Evolutionary conservation across 1,140 invertebrate genomes (phyloP).

Genomic region (Neocloeon triangulifer): DNA sequence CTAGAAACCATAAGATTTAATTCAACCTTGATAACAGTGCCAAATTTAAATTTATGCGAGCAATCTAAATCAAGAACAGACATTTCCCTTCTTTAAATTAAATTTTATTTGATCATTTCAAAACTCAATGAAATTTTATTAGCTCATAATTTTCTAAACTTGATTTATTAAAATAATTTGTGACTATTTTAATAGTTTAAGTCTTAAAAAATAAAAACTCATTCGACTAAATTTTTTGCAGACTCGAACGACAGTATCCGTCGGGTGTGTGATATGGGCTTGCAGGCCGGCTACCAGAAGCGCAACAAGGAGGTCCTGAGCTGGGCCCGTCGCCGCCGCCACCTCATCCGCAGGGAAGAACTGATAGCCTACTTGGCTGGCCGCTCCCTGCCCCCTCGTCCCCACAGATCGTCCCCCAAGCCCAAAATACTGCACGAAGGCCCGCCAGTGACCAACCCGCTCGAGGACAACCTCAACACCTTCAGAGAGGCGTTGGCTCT

Average conservation of each 20-base stretch:
- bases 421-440: constrained; percentile 2
- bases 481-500: constrained; percentile 52
- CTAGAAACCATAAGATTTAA: no score
- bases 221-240: constrained; percentile 18
- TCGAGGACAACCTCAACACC: constrained; percentile 38
- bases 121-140: neutral
- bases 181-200: neutral
- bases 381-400: constrained; percentile 34
- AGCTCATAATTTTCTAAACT: neutral
- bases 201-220: neutral
- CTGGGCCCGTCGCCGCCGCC: constrained; percentile 49
- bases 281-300: constrained; percentile 47
- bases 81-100: neutral
- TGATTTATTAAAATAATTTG: neutral
- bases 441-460: constrained; percentile 18
- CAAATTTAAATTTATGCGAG: no score
- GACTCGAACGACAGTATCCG: constrained; percentile 50
- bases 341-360: constrained; percentile 50
- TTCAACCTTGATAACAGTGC: no score
- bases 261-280: constrained; percentile 39
- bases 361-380: constrained; percentile 55
- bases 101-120: neutral
- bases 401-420: constrained; percentile 12
- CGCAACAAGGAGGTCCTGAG: constrained; percentile 51
- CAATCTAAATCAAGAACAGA: neutral